phyloP scores from a whole-genome alignment of 2,888 invertebrate species.

The Watsonalla binaria region DNA sequence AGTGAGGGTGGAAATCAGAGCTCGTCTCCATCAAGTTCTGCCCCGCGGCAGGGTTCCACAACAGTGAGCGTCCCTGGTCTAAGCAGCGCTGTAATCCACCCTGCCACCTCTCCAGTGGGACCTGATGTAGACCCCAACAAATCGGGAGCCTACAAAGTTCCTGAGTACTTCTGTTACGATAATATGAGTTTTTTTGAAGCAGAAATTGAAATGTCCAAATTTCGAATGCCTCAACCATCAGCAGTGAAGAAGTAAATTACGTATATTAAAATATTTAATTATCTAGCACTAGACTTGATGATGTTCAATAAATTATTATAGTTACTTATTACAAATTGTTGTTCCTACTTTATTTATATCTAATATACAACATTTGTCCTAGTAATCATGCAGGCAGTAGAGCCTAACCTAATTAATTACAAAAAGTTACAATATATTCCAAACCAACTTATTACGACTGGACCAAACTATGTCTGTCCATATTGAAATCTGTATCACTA shows the following conservation, averaged over 20 bases:
- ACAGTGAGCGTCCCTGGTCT: slow-evolving; percentile 80
- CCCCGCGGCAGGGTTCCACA: slow-evolving; percentile 20
- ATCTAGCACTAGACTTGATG: neutral
- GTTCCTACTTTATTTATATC: neutral
- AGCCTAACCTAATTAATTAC: too few species aligned
- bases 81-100: slow-evolving; percentile 78
- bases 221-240: slow-evolving; percentile 88
- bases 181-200: slow-evolving; percentile 88
- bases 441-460: too few species aligned
- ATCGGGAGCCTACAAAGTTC: slow-evolving; percentile 87
- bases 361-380: too few species aligned
- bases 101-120: slow-evolving; percentile 79
- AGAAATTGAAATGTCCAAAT: slow-evolving; percentile 90
- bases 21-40: slow-evolving; percentile 21
- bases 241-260: slow-evolving; percentile 61
- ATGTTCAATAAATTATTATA: slow-evolving; percentile 5
- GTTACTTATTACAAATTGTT: neutral
- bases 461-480: too few species aligned
- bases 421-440: too few species aligned
- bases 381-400: too few species aligned
- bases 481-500: too few species aligned
- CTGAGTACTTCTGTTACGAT: slow-evolving; percentile 92
- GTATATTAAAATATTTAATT: neutral
- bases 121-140: slow-evolving; percentile 84
- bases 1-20: slow-evolving; percentile 38